Evolutionary conservation across 2,113 vertebrate genomes (phyloP), one percentile per base, ranked within the genome.

Genomic region (Corythornis vintsioides): DNA sequence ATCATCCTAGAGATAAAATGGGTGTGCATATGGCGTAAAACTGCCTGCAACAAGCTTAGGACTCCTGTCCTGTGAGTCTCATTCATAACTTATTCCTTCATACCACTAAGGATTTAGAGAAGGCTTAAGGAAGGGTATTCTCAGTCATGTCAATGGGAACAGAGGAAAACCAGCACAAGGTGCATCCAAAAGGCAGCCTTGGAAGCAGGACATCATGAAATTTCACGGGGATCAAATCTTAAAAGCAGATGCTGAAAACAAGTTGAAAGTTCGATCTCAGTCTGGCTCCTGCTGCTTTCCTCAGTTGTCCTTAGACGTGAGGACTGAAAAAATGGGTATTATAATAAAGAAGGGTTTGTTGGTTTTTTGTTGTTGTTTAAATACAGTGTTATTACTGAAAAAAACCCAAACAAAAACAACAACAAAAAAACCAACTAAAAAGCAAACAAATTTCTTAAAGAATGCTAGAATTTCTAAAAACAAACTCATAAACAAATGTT

Each of bases 211-310:
- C 60, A 63, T 57, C 5, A 59, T 57, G 71, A 95, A 88, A 88
- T 79, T 90, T 92, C 83, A 79, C 52, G 56, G 38, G 33, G 53
- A 85, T 74, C 33, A 87, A 90, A 88, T 86, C 83, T 88, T 82
- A 88, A 93, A 86, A 72, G 10, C 65, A 92, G 60, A 88, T 86
- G 40, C 64, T 90, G 63, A 69, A 92, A 86, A 65, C 0, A 2
- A 67, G n/a, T 78, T 92, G 56, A 69, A 74, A 82, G n/a, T 59
- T 60, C 60, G 61, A 81, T 65, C 45, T 57, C 14, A 91, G 22
- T 33, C 66, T 88, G 45, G 38, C 48, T 91, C 35, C 80, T 90
- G 57, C 42, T 79, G 38, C 59, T 89, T 83, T 92, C 52, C 33
- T 91, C 73, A 75, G 63, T 90, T 75, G 42, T 82, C 50, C 52